Evolutionary conservation across 2,888 invertebrate species (phyloP).

Genomic region (Pachydiplax longipennis): DNA sequence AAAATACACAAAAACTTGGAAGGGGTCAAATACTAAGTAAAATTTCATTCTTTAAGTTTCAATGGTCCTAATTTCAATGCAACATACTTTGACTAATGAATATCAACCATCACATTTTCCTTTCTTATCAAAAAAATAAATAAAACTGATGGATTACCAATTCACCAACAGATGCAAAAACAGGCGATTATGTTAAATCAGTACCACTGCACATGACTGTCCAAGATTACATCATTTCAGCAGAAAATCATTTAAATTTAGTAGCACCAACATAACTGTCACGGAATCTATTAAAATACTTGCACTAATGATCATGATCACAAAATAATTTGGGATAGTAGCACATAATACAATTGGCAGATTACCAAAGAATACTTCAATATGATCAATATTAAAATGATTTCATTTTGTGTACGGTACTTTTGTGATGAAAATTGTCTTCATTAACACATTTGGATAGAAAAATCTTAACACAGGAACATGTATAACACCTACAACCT

Average conservation of each 20-base stretch:
- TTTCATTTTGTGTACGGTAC: not conserved
- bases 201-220: not conserved
- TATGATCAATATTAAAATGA: not conserved
- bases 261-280: slow-evolving; percentile 31
- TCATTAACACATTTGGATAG: not conserved
- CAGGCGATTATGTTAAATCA: not conserved
- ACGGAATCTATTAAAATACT: not conserved
- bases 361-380: not conserved
- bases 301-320: not conserved
- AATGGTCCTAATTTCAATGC: not conserved
- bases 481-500: not conserved
- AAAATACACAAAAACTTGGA: slow-evolving; percentile 6
- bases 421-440: not conserved
- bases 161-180: not conserved
- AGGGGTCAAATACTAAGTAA: not conserved
- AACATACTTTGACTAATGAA: not conserved
- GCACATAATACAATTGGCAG: not conserved
- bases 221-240: not conserved
- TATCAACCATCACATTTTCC: slow-evolving; percentile 3
- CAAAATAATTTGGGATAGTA: not conserved
- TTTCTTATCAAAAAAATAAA: not conserved
- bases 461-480: slow-evolving; percentile 1
- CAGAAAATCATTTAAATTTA: not conserved
- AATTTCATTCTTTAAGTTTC: not conserved
- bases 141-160: not conserved